These are phyloP conservation scores for Melanchra persicariae DNA, from an alignment of 2,888 invertebrate species.

Conservation along the genomic window DNA sequence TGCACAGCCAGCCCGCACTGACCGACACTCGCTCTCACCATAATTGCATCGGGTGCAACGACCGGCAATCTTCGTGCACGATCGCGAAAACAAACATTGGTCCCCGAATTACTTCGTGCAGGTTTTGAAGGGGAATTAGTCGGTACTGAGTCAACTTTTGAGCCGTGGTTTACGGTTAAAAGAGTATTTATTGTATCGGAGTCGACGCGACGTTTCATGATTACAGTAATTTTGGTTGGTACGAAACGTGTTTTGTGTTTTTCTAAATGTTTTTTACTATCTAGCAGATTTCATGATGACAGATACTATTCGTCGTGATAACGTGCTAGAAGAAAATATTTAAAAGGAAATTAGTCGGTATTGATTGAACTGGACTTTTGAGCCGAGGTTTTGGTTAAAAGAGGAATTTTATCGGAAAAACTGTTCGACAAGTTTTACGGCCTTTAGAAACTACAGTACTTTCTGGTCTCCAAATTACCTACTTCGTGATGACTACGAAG, in stretches of 20 bases:
- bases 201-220: not conserved
- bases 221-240: not conserved
- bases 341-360: not conserved
- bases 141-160: constrained; percentile 16
- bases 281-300: not conserved
- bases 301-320: not conserved
- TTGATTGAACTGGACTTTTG: not conserved
- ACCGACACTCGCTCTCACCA: constrained; percentile 74
- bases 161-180: constrained; percentile 7
- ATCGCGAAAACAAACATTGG: constrained; percentile 70
- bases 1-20: constrained; percentile 72
- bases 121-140: constrained; percentile 26
- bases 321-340: not conserved
- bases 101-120: constrained; percentile 60
- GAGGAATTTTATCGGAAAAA: not conserved
- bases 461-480: no score
- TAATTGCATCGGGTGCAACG: constrained; percentile 78
- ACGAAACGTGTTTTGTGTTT: not conserved
- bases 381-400: not conserved
- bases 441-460: no score
- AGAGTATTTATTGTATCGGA: not conserved
- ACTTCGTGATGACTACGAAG: no score
- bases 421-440: no score
- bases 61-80: constrained; percentile 71
- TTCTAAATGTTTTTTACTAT: not conserved